phyloP scores from a whole-genome alignment of 2,113 vertebrate genomes.

The Platycercus adscitus region DNA sequence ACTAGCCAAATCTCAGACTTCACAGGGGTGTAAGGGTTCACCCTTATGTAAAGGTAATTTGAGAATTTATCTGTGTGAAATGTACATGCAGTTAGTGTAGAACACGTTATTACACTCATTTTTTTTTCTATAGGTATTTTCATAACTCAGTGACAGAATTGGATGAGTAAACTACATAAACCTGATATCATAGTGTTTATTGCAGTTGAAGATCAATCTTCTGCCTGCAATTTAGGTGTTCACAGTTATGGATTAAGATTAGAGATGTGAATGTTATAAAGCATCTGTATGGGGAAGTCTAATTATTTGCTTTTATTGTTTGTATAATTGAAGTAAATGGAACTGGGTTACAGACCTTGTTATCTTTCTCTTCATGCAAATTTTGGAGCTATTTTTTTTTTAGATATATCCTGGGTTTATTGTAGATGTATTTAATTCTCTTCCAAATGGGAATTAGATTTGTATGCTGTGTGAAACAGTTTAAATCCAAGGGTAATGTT shows the following conservation, averaged over 20 bases:
- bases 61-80: background rate
- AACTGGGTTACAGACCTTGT: background rate
- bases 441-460: background rate
- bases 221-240: background rate
- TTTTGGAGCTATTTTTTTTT: background rate
- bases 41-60: background rate
- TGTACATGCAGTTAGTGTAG: background rate
- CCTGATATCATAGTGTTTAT: background rate
- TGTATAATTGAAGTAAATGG: background rate
- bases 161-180: background rate
- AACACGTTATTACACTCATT: background rate
- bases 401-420: background rate
- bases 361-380: background rate
- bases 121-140: background rate
- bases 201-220: background rate
- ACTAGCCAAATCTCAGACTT: background rate
- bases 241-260: background rate
- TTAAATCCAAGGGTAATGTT: background rate
- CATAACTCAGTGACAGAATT: background rate
- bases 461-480: background rate
- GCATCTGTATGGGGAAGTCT: background rate
- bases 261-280: background rate
- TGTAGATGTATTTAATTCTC: background rate
- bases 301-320: background rate
- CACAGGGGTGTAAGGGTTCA: background rate